These are phyloP conservation scores for Lates japonicus DNA, from an alignment of 2,797 vertebrate species.

Conservation along the genomic window DNA sequence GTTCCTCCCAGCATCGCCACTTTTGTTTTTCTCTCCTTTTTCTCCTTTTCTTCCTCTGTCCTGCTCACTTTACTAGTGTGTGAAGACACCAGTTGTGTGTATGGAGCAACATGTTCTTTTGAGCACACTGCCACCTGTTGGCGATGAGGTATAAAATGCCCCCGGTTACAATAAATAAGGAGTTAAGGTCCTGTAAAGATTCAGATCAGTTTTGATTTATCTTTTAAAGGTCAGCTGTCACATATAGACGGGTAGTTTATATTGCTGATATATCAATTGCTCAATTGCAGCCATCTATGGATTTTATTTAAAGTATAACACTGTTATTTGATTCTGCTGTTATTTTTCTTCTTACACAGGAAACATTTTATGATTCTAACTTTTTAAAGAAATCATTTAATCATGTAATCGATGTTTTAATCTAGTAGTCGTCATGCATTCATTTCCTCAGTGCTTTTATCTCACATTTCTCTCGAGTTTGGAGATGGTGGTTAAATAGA, in stretches of 20 bases:
- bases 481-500: slow-evolving; percentile 75
- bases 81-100: slow-evolving; percentile 67
- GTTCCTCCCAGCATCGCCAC: slow-evolving; percentile 69
- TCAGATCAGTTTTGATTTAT: slow-evolving; percentile 51
- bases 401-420: slow-evolving; percentile 79
- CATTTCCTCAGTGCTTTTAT: slow-evolving; percentile 60
- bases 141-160: slow-evolving; percentile 74
- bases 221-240: slow-evolving; percentile 57
- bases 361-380: slow-evolving; percentile 76
- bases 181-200: slow-evolving; percentile 48
- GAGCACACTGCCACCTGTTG: slow-evolving; percentile 85
- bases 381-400: slow-evolving; percentile 64
- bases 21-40: slow-evolving; percentile 63
- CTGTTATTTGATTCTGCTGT: slow-evolving; percentile 77
- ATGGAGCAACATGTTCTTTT: slow-evolving; percentile 66
- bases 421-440: slow-evolving; percentile 74
- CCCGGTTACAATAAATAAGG: too few relatives aligned
- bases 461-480: slow-evolving; percentile 59
- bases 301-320: slow-evolving; percentile 79
- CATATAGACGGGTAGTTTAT: slow-evolving; percentile 54
- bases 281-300: slow-evolving; percentile 65
- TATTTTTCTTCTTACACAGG: slow-evolving; percentile 71
- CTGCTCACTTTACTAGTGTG: slow-evolving; percentile 69
- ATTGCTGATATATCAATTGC: slow-evolving; percentile 66
- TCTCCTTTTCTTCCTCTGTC: slow-evolving; percentile 42